Evolutionary conservation across 1,140 invertebrate species (phyloP), one percentile per base, ranked within the genome.

Genomic region (Heterodera carotae): DNA sequence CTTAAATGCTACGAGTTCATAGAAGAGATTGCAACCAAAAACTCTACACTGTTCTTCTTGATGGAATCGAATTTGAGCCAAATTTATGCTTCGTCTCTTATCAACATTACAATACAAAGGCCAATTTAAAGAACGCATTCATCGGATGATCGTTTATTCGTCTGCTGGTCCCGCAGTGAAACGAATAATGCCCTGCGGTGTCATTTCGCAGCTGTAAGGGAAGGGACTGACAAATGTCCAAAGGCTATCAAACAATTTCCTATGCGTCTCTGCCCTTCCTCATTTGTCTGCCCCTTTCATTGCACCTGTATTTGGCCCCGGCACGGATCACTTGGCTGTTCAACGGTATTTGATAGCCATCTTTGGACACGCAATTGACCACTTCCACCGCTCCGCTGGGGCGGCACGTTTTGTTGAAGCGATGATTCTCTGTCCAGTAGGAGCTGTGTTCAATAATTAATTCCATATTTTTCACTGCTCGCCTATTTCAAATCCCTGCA

Each of bases 381-480:
- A 83, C 82, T 69, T 83, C 82, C 27, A 85, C 83, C 33, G 78
- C 80, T 3, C 82, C 82, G 33, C 66, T 75, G 25, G 71, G 39
- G 48, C 39, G 59, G 75, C 82, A 83, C 12, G 80, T 84, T 69
- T 85, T 83, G 56, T 83, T 84, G 67, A 83, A 83, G 36, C 83
- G 83, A 69, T 83, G 80, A 71, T 83, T 83, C 67, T 83, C 82
- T 25, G 82, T 70, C 82, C 82, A 83, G 56, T 80, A 74, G n/a
- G 62, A 66, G 53, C 27, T 81, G 48, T 56, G 4, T 10, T 18
- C 69, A 34, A 82, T 77, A 27, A 70, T 29, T 27, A 48, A n/a
- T n/a, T n/a, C n/a, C n/a, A n/a, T n/a, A n/a, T n/a, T n/a, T n/a
- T n/a, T n/a, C n/a, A n/a, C n/a, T n/a, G n/a, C n/a, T n/a, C 36